phyloP scores from a whole-genome alignment of 2,113 vertebrate species.

The Perca schrenkii region DNA sequence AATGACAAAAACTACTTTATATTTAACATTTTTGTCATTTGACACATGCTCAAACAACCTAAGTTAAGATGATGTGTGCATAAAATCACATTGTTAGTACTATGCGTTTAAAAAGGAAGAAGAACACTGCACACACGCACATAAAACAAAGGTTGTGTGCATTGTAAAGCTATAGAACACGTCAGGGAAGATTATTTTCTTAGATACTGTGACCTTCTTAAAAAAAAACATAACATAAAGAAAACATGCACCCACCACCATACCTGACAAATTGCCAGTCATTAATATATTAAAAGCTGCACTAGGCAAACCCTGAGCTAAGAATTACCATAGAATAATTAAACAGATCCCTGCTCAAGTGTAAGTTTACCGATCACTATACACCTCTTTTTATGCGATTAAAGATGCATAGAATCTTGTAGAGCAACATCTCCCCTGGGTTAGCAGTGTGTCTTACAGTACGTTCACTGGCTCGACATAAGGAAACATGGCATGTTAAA shows the following conservation, averaged over 20 bases:
- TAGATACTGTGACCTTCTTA: neutral
- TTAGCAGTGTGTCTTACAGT: constrained; percentile 43
- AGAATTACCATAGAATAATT: neutral
- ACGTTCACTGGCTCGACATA: constrained; percentile 46
- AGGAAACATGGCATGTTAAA: constrained; percentile 58
- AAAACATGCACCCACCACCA: neutral
- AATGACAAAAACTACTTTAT: neutral
- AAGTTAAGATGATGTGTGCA: neutral
- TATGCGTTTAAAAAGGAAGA: neutral
- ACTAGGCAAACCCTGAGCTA: neutral
- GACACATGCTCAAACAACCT: neutral
- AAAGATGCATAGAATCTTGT: constrained; percentile 34
- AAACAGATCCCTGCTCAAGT: neutral
- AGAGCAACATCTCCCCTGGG: constrained; percentile 19
- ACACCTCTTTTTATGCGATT: constrained; percentile 4
- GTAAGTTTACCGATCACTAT: neutral
- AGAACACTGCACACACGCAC: neutral
- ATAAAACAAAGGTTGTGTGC: neutral
- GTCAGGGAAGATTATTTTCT: neutral
- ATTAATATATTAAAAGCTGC: neutral
- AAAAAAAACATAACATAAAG: neutral
- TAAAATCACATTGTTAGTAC: neutral
- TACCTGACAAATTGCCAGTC: neutral
- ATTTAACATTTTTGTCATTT: neutral
- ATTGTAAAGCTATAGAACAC: neutral